Evolutionary conservation across 2,797 vertebrate genomes (phyloP), one percentile per base, ranked within the genome.

Genomic region (Ctenochaetus hawaiiensis): DNA sequence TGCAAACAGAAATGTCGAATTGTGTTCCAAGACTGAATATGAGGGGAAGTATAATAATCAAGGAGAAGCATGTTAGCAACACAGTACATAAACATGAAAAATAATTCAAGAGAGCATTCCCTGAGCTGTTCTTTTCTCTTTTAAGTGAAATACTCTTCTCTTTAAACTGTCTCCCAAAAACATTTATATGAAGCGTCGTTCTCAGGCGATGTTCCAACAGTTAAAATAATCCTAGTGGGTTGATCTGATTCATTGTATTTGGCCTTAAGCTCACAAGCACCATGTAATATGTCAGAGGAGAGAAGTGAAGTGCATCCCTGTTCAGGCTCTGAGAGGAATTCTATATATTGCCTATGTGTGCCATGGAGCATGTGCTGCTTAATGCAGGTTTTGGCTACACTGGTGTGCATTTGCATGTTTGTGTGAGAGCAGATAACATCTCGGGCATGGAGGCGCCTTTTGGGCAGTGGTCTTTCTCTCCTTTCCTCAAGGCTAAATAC

Each of bases 341-440:
- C 59, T 41, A 53, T 81, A 82, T 83, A 61, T 48, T 70, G 56
- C 76, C 75, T 87, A 62, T 81, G 68, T 90, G 80, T 79, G 67
- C 83, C 51, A 22, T 68, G 74, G 65, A 82, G 68, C 78, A 82
- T 86, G 66, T 84, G 77, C 81, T 66, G 59, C 62, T 80, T 74
- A 74, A 77, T 87, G 68, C 72, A 81, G 71, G 72, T 87, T 72
- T 75, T 60, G 34, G 68, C 68, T 64, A 60, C 73, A 65, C 59
- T 72, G 60, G 75, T 77, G 68, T 71, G 64, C 62, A 69, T 78
- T 51, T 67, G 68, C 14, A 6, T 72, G 53, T 84, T 78, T 83
- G 88, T 88, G 80, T 81, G 81, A 80, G 67, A 68, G 69, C 54
- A 88, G 92, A 93, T 93, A 93, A 80, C 77, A 91, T 94, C 93